Base-by-base conservation (phyloP, 2,888 invertebrate genomes). In the Sesia apiformis region DNA sequence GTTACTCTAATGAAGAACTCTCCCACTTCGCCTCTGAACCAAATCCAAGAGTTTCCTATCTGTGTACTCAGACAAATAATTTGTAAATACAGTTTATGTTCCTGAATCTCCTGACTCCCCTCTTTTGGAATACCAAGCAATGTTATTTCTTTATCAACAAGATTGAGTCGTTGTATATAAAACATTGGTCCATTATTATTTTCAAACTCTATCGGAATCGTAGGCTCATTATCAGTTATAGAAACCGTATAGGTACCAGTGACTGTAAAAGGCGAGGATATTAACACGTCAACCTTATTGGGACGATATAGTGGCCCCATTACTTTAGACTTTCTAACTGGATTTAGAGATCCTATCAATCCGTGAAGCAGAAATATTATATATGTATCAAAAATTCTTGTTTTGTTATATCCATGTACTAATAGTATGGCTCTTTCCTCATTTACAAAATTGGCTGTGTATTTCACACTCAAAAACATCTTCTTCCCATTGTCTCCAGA, bases 321-420 rank as follows among this genome's bases (percentile, higher is more conserved):
- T 7, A 88, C 78, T 74, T 80, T 88, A 61, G 78, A 84, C 68
- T 85, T 88, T 63, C 69, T 74, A 4, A 76, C 54, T 41, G 88
- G 86, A 56, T 65, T 74, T 49, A 87, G 63, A 39, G 67, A 58
- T 3, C 84, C 80, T 39, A 81, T 69, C 38, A 67, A 55, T 4
- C 88, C 89, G 38, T 69, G 59, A 3, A 89, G 76, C 54, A 74
- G 43, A 66, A 88, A 87, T 55, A 81, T 63, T 41, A 86, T 70
- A 53, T 84, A 88, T 0, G 86, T 84, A 59, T 89, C 89, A 59
- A 87, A 89, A 57, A 89, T 78, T 64, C 87, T 70, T 55, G 85
- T 84, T 74, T 88, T 88, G 57, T 85, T 89, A 55, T 83, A 84
- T 40, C 88, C 88, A 57, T 86, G 82, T 42, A 88, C 70, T 5